Evolutionary conservation across 2,888 invertebrate species (phyloP), one percentile per base, ranked within the genome.

Genomic region (Agrotis segetum): DNA sequence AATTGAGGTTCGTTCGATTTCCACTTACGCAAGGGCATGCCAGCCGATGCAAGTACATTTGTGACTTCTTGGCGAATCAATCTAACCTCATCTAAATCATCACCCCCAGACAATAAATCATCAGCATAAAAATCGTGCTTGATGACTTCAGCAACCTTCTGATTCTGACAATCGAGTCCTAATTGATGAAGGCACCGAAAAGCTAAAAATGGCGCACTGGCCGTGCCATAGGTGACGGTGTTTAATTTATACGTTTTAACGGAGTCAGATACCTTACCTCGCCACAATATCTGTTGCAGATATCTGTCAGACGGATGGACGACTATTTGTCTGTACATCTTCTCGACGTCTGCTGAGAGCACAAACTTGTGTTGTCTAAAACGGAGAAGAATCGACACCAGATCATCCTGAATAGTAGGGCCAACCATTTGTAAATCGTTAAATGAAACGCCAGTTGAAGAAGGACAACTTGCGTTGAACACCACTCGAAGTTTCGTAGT

Each of bases 271-370:
- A 7, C 34, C 34, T 34, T 34, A 34, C 34, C 40, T 59, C 16
- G 52, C 49, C 49, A 49, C 16, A 62, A 50, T 14, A 34, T 34
- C 16, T 62, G 49, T 5, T 62, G 49, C 34, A 62, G 7, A 29
- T 62, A 14, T 19, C 62, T 62, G 19, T 62, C 62, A 11, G 60
- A 59, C 40, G 49, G 61, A 9, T 53, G 53, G 53, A 53, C 53
- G 4, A 21, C 14, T 24, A 53, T 24, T 16, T 24, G 21, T 53
- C 53, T 53, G 21, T 53, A 24, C 16, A 53, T 53, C 16, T 53
- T 53, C 19, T 21, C 61, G 21, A 53, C 21, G 17, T 55, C 17
- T 5, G 29, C 56, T n/a, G 55, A 53, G 24, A 49, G 29, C 9
- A 55, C 55, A 29, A 16, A 53, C 53, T 53, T 53, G 13, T 53